Evolutionary conservation across 2,888 invertebrate genomes (phyloP).

Genomic region (Osmoderma eremita): DNA sequence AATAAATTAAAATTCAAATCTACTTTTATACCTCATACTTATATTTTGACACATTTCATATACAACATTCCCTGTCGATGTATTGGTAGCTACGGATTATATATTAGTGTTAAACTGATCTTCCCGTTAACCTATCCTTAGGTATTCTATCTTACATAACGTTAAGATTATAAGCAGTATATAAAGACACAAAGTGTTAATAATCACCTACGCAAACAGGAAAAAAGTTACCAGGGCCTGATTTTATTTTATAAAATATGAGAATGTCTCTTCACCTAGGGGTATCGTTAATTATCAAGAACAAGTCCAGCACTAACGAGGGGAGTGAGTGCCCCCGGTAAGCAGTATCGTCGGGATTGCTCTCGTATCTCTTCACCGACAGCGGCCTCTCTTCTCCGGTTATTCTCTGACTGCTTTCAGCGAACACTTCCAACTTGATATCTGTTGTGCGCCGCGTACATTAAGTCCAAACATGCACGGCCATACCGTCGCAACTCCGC

Average conservation of each 20-base stretch:
- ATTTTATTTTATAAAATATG: constrained; percentile 52
- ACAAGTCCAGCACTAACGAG: constrained; percentile 66
- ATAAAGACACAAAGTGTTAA: too few species aligned
- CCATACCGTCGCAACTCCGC: constrained; percentile 46
- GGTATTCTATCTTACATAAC: too few species aligned
- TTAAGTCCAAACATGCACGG: constrained; percentile 54
- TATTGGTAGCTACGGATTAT: too few species aligned
- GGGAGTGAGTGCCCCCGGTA: constrained; percentile 52
- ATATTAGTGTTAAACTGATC: too few species aligned
- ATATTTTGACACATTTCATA: too few species aligned
- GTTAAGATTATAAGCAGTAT: too few species aligned
- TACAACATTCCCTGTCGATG: too few species aligned
- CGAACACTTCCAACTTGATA: constrained; percentile 38
- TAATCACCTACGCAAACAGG: constrained; percentile 10
- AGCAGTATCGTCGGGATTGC: constrained; percentile 48
- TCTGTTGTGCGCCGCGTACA: constrained; percentile 47
- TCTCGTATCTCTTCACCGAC: constrained; percentile 49
- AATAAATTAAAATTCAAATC: too few species aligned
- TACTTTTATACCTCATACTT: too few species aligned
- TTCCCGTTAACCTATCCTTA: too few species aligned
- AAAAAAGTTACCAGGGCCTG: constrained; percentile 42
- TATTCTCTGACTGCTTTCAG: constrained; percentile 38
- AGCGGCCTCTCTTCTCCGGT: constrained; percentile 43
- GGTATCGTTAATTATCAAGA: constrained; percentile 71
- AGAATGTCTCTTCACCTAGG: constrained; percentile 62